A percentile compares a stretch with the other conserved stretches of the same genome.
Conservation (phyloP, 2,888 invertebrate species). For the Ormyrus rosae region DNA sequence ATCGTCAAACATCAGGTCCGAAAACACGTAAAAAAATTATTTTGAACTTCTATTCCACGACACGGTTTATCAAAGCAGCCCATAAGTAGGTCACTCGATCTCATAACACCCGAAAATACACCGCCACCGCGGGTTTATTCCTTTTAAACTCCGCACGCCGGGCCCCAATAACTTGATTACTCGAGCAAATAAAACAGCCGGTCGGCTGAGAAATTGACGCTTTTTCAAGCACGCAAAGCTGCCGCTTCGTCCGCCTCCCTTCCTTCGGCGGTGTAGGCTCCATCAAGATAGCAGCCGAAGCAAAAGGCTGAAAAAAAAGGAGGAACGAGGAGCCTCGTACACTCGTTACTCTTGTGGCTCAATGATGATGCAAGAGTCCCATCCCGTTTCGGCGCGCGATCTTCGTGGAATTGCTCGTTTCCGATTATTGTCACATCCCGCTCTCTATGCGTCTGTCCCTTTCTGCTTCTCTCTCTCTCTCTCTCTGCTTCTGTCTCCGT, state of each 20-base stretch:
- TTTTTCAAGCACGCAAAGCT: constrained; percentile 9
- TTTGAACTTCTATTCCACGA: no score
- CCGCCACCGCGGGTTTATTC: neutral
- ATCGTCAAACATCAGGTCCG: no score
- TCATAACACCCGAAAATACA: constrained; percentile 13
- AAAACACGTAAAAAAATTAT: no score
- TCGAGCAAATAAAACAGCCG: constrained; percentile 24
- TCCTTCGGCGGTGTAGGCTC: neutral
- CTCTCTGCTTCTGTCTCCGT: neutral
- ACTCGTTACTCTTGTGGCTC: constrained; percentile 27
- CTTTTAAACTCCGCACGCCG: neutral
- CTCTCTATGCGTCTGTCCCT: no score
- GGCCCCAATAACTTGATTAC: constrained; percentile 39
- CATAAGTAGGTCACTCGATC: constrained; percentile 27
- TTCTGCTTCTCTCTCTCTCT: neutral
- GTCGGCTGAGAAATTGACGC: constrained; percentile 1
- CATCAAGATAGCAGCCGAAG: constrained; percentile 8
- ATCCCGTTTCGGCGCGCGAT: constrained; percentile 39
- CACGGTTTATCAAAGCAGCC: no score
- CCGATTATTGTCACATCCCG: constrained; percentile 54
- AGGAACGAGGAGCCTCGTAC: neutral
- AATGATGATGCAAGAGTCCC: constrained; percentile 41
- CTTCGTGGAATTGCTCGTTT: constrained; percentile 54
- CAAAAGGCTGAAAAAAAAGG: neutral
- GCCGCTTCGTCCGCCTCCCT: neutral